Percentiles rank a stretch among this genome's conserved stretches.
phyloP scores from a whole-genome alignment of 64 coral and sea anemone genomes.

The Stichodactyla mertensii region DNA sequence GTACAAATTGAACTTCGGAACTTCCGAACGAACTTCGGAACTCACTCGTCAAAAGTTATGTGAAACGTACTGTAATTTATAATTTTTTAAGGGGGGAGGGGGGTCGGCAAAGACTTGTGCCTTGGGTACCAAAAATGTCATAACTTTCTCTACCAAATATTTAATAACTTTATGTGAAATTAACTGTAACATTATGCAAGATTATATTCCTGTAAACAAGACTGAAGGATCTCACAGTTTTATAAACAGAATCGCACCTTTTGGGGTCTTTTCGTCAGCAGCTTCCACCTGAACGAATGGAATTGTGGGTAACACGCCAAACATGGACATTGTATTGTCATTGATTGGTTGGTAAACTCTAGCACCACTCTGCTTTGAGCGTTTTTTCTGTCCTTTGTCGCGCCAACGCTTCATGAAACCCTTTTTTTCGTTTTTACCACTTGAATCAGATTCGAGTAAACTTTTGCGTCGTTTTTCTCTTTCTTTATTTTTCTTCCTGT shows the following conservation, averaged over 20 bases:
- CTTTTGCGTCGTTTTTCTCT: not conserved
- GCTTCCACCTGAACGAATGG: not conserved
- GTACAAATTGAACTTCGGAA: no score
- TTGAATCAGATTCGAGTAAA: not conserved
- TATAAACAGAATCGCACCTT: conserved; percentile 48
- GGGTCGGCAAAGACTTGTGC: no score
- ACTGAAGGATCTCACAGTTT: no score
- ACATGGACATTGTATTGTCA: conserved; percentile 14
- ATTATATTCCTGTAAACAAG: no score
- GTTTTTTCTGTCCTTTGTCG: not conserved
- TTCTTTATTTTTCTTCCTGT: not conserved
- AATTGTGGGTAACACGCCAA: conserved; percentile 29
- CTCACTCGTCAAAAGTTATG: no score
- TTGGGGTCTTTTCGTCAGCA: conserved; percentile 67
- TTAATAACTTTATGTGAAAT: no score
- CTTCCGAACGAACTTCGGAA: no score
- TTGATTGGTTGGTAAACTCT: conserved; percentile 19
- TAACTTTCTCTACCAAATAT: no score
- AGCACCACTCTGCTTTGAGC: conserved; percentile 26
- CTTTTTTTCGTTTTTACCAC: not conserved
- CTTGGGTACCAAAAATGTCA: no score
- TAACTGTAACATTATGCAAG: no score
- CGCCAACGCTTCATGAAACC: not conserved
- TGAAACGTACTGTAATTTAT: no score
- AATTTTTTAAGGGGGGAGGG: no score